Percentiles rank a stretch among this genome's conserved stretches.
These are phyloP conservation scores for Ephestia elutella DNA, from an alignment of 1,140 invertebrate genomes.

Conservation along the genomic window DNA sequence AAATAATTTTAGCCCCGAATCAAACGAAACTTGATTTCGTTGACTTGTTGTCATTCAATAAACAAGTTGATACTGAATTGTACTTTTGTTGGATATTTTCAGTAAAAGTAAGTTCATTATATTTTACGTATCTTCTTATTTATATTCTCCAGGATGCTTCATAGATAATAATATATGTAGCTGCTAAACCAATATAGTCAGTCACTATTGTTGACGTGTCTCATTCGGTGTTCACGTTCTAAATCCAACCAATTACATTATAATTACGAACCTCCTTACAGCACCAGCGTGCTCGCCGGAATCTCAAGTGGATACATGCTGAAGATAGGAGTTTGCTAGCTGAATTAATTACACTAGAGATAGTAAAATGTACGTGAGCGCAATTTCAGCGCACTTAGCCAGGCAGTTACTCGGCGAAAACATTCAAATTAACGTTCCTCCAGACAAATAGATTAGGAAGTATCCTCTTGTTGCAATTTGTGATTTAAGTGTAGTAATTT, in stretches of 20 bases:
- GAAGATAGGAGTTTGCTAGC: slow-evolving; percentile 8
- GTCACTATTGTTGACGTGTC: too few species aligned
- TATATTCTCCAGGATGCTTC: too few species aligned
- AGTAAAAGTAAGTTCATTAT: too few species aligned
- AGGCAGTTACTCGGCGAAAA: slow-evolving; percentile 14
- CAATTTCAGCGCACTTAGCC: slow-evolving; percentile 18
- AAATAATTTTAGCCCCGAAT: neutral
- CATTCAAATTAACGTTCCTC: slow-evolving; percentile 15
- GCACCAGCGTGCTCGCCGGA: neutral
- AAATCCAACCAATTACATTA: neutral
- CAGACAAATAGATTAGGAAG: slow-evolving; percentile 12
- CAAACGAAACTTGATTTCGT: neutral
- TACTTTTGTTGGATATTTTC: too few species aligned
- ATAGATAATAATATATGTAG: too few species aligned
- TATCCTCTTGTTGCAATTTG: neutral
- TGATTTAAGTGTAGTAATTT: too few species aligned
- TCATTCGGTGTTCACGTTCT: neutral
- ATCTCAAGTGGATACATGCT: slow-evolving; percentile 19
- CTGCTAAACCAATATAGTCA: too few species aligned
- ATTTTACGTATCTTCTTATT: too few species aligned
- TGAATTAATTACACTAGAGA: slow-evolving; percentile 22
- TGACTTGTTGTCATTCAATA: too few species aligned
- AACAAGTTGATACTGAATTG: too few species aligned
- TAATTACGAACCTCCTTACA: neutral
- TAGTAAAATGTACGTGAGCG: slow-evolving; percentile 21